Base-by-base conservation (phyloP, 2,888 invertebrate genomes). In the Ariolimax columbianus region DNA sequence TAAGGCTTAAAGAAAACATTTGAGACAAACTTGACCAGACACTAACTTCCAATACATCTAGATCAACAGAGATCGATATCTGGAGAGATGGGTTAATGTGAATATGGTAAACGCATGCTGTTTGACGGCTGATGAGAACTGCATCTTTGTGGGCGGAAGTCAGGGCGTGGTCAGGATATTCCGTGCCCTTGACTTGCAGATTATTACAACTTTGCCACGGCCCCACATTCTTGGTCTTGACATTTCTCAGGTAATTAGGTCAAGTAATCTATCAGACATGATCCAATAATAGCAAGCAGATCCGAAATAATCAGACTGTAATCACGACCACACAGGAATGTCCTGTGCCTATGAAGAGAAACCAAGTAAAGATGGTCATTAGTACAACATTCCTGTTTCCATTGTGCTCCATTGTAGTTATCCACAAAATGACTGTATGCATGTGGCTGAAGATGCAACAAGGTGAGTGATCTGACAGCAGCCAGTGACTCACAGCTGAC, bases 221-320 rank as follows among this genome's bases (percentile, higher is more conserved):
- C 84, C 84, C 19, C 84, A 84, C 63, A 66, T 63, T 40, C 80
- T 84, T 43, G 84, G 84, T 14, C 75, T 84, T n/a, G 84, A 84
- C 75, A 84, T 80, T 36, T 72, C 79, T 63, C 72, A 79, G 73
- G 78, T 78, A 72, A 14, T n/a, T 75, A 17, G 36, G 14, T 26
- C 9, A 17, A n/a, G 17, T 30, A 26, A n/a, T 33, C 14, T 30
- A 47, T 30, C 6, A 4, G 6, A 55, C 47, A 43, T 36, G 40
- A 40, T 6, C 14, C 14, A 33, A 72, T 4, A 33, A n/a, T n/a
- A n/a, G n/a, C n/a, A n/a, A 72, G n/a, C 11, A n/a, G 33, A 72
- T 30, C 6, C 4, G 33, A 4, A 72, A n/a, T 63, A 63, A 63
- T 7, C 19, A 63, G 26, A 26, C 26, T 63, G 26, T n/a, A 63